phyloP scores from a whole-genome alignment of 37 sponge, comb jelly and placozoan genomes.

The Diacarnus erythraeanus region DNA sequence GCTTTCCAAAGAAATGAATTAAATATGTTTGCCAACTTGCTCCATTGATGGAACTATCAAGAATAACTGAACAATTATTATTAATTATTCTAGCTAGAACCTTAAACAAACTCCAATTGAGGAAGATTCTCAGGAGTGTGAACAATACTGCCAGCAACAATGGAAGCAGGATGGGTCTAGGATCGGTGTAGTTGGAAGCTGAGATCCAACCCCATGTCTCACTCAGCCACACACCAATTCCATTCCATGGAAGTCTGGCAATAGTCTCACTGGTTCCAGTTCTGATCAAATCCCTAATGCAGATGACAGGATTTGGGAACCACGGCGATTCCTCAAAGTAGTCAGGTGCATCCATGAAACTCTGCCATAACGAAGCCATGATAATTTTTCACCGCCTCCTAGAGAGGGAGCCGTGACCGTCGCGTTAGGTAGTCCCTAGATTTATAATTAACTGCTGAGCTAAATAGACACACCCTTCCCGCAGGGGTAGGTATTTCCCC shows the following conservation, averaged over 20 bases:
- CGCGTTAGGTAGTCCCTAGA: neutral
- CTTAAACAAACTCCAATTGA: slow-evolving; percentile 32
- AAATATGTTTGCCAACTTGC: too few relatives aligned
- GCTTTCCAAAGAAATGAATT: too few relatives aligned
- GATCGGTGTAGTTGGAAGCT: neutral
- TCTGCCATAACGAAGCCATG: too few relatives aligned
- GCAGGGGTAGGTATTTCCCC: neutral
- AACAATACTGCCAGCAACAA: slow-evolving; percentile 18
- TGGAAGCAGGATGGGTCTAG: neutral
- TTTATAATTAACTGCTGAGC: neutral
- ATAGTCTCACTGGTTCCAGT: neutral
- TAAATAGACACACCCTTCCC: neutral
- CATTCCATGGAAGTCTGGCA: slow-evolving; percentile 40
- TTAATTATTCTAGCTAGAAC: slow-evolving; percentile 12
- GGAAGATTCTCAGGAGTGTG: slow-evolving; percentile 33
- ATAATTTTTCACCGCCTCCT: neutral
- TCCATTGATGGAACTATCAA: too few relatives aligned
- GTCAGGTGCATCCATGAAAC: slow-evolving; percentile 28
- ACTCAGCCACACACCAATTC: slow-evolving; percentile 44
- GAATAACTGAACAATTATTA: neutral
- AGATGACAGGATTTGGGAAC: slow-evolving; percentile 54
- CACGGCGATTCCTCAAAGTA: slow-evolving; percentile 40
- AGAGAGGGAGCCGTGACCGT: neutral
- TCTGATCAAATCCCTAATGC: slow-evolving; percentile 18
- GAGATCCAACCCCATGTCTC: slow-evolving; percentile 40